phyloP scores from a whole-genome alignment of 2,888 invertebrate species.

The Acronicta alni region DNA sequence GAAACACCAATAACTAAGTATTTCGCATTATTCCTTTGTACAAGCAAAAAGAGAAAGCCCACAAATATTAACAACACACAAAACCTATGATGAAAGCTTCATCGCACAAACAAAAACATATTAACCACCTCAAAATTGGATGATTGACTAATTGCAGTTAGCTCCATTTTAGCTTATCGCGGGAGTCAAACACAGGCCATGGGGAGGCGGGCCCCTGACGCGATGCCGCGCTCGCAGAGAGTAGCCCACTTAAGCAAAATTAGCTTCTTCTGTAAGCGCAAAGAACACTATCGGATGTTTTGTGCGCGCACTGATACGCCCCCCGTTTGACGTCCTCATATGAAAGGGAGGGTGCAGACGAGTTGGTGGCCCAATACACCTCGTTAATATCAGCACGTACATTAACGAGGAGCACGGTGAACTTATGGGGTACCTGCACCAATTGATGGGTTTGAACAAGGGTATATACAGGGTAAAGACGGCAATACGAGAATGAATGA shows the following conservation, averaged over 20 bases:
- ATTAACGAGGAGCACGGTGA: conserved; percentile 44
- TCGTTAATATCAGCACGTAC: conserved; percentile 60
- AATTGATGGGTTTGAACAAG: conserved; percentile 37
- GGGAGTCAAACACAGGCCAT: conserved; percentile 74
- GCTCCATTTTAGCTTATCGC: conserved; percentile 75
- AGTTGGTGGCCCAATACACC: conserved; percentile 71
- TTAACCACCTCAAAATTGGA: conserved; percentile 39
- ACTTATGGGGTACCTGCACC: conserved; percentile 17
- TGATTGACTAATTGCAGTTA: conserved; percentile 51
- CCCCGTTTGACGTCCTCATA: conserved; percentile 78
- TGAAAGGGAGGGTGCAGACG: conserved; percentile 75
- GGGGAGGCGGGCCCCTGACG: conserved; percentile 73
- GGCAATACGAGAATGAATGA: no score
- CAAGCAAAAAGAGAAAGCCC: no score
- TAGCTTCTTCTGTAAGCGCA: conserved; percentile 86
- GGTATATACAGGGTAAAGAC: neutral
- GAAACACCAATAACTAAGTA: no score
- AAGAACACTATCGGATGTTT: conserved; percentile 88
- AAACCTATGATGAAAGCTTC: neutral
- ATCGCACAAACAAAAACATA: conserved; percentile 13
- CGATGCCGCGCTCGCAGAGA: conserved; percentile 67
- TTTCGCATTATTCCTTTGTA: no score
- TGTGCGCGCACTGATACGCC: conserved; percentile 79
- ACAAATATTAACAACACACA: neutral
- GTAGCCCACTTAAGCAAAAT: conserved; percentile 89